Evolutionary conservation across 1,140 invertebrate species (phyloP), one percentile per base, ranked within the genome.

Genomic region (Planococcus citri): DNA sequence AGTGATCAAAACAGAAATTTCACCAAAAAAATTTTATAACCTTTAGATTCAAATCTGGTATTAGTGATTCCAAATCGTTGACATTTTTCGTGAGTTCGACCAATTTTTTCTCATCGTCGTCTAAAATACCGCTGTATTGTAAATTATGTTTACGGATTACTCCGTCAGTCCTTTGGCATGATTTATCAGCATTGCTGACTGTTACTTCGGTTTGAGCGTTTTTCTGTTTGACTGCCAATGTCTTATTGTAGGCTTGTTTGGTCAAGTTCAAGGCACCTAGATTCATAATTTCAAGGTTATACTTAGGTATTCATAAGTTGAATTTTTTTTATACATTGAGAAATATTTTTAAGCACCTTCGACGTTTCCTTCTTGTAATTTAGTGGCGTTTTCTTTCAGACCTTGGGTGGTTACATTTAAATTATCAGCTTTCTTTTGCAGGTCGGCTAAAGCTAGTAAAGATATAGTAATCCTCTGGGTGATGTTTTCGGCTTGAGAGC

Each of bases 351-450:
- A 21, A 64, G 71, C 73, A 84, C 84, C 95, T 81, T 95, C 91
- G 38, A 97, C 90, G 79, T 97, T 95, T 3, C 88, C 90, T 80
- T 97, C 94, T 78, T 97, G 93, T 27, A 98, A 80, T 75, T 88
- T 86, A 0, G 92, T 97, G 12, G 92, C 92, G 76, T 94, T 92
- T 69, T 88, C 86, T 74, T 89, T 88, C 24, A 98, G 80, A 29
- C 88, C 82, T 68, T 84, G 78, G 1, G 91, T 91, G 73, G 86
- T 83, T 41, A 83, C 78, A 75, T 91, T 87, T 3, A 97, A 80
- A 17, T 82, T 81, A 22, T 88, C 83, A 0, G 89, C 88, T 72
- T 87, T 85, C 51, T 83, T 81, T 75, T 88, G 86, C 37, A 96
- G 77, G n/a, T 83, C 83, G 64, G 87, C 85, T 41, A 97, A 79